Conservation (phyloP, 2,113 vertebrate species). For the Mobula birostris region DNA sequence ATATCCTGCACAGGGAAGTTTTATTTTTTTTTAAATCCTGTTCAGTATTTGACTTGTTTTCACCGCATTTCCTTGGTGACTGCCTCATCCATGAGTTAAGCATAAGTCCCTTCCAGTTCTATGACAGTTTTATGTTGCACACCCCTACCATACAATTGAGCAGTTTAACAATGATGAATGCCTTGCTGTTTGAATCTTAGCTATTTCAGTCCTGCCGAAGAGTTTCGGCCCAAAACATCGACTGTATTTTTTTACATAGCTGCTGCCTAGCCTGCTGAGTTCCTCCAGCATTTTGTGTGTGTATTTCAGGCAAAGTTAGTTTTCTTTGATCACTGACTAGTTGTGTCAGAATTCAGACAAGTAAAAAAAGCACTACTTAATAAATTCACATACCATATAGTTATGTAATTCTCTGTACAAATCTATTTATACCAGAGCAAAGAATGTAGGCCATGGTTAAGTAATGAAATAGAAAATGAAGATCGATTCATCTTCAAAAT, state of each 20-base stretch:
- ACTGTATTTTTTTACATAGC: too few species aligned
- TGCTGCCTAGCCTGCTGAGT: too few species aligned
- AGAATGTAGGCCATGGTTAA: background rate
- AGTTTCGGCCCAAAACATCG: too few species aligned
- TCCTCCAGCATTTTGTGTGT: background rate
- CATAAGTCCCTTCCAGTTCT: conserved; percentile 42
- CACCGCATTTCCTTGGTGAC: conserved; percentile 40
- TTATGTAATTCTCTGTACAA: background rate
- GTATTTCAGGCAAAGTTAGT: background rate
- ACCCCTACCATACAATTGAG: background rate
- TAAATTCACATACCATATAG: background rate
- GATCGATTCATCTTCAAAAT: background rate
- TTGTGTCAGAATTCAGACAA: background rate
- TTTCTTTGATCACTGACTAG: background rate
- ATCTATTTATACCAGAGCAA: background rate
- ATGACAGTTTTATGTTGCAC: conserved; percentile 4
- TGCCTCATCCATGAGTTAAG: conserved; percentile 39
- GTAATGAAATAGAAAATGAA: background rate
- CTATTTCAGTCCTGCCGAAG: background rate
- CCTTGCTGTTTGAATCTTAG: background rate
- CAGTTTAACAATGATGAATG: background rate
- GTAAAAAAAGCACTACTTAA: background rate
- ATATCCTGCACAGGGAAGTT: too few species aligned
- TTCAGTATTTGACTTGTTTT: conserved; percentile 39
- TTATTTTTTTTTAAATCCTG: too few species aligned